These are phyloP conservation scores for Zygaena filipendulae DNA, from an alignment of 2,888 invertebrate species.

Conservation along the genomic window DNA sequence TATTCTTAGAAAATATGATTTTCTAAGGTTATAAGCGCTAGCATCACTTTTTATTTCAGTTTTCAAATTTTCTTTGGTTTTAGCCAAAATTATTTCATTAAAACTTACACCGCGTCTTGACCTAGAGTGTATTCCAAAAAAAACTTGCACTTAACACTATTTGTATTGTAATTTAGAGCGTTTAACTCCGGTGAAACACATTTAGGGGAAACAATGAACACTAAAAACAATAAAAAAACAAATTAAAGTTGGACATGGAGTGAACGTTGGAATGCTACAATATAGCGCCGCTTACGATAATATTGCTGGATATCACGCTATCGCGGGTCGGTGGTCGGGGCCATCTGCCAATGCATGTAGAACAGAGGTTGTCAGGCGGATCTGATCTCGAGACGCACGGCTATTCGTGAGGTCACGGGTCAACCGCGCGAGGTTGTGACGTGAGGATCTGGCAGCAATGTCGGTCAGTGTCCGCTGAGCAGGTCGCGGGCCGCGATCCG, in stretches of 20 bases:
- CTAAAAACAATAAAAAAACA: slow-evolving; percentile 57
- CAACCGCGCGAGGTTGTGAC: slow-evolving; percentile 19
- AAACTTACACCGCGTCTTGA: too few relatives aligned
- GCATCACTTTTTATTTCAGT: too few relatives aligned
- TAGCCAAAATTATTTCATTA: too few relatives aligned
- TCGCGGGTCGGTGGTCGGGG: slow-evolving; percentile 33
- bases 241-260: slow-evolving; percentile 51
- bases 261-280: slow-evolving; percentile 28
- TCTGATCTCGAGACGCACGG: slow-evolving; percentile 29
- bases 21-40: too few relatives aligned
- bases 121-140: too few relatives aligned
- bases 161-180: too few relatives aligned
- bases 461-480: slow-evolving; percentile 54
- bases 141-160: too few relatives aligned
- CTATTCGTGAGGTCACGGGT: slow-evolving; percentile 24
- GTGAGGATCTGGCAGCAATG: slow-evolving; percentile 24
- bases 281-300: slow-evolving; percentile 38
- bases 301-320: slow-evolving; percentile 54
- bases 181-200: slow-evolving; percentile 44
- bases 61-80: too few relatives aligned
- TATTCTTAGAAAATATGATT: too few relatives aligned
- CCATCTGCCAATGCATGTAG: slow-evolving; percentile 32
- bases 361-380: slow-evolving; percentile 14
- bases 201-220: slow-evolving; percentile 56
- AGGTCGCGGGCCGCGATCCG: slow-evolving; percentile 29